These are phyloP conservation scores for Tolypeutes matacus DNA, from an alignment of 2,797 vertebrate genomes.

Conservation along the genomic window DNA sequence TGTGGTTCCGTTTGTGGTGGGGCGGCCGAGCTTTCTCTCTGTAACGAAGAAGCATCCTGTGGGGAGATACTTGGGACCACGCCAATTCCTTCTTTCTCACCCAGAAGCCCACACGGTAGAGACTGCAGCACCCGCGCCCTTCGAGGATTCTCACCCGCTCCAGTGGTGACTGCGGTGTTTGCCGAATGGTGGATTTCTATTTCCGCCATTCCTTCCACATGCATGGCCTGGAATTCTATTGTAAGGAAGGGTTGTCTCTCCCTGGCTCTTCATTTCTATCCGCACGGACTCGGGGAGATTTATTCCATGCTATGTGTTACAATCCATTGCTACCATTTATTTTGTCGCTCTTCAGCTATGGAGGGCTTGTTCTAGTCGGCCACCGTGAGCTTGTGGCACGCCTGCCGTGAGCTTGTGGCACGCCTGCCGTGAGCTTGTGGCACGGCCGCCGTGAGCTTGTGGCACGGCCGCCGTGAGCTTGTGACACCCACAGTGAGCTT, in stretches of 20 bases:
- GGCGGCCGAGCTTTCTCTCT: no score
- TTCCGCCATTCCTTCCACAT: constrained; percentile 15
- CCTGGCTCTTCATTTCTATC: background rate
- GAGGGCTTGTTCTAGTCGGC: background rate
- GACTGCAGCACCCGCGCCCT: background rate
- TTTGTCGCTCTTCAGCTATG: background rate
- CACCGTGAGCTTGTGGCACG: no score
- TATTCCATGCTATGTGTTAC: background rate
- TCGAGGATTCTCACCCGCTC: background rate
- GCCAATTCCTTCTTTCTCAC: background rate
- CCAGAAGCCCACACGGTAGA: background rate
- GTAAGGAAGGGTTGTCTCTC: background rate
- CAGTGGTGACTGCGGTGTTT: background rate
- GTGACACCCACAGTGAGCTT: no score
- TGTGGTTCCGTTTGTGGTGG: no score
- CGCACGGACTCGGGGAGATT: background rate
- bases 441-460: no score
- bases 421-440: no score
- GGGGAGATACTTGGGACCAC: background rate
- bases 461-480: no score
- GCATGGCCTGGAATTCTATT: background rate
- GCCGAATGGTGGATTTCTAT: background rate
- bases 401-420: no score
- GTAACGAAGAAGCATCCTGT: no score
- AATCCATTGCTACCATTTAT: background rate